Percentiles rank a stretch among this genome's conserved stretches.
Conservation (phyloP, 2,888 invertebrate genomes). For the Nephrotoma guestfalica region DNA sequence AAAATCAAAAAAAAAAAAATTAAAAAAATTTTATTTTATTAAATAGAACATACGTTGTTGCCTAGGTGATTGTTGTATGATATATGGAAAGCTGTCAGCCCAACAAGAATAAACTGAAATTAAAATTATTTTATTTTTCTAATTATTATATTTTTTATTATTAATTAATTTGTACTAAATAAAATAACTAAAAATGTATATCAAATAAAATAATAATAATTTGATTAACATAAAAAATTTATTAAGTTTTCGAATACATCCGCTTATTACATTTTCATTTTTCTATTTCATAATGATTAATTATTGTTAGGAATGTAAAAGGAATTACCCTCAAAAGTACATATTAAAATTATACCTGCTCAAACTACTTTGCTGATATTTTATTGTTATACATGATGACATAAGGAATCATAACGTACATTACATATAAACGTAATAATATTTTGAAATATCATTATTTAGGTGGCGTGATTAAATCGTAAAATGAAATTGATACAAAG, state of each 20-base stretch:
- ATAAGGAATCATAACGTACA: neutral
- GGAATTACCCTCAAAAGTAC: neutral
- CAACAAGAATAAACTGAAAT: slow-evolving; percentile 2
- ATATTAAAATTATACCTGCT: neutral
- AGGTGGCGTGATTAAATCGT: neutral
- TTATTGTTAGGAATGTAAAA: neutral
- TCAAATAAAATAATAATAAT: neutral
- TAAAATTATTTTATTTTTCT: neutral
- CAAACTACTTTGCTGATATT: neutral
- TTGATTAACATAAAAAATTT: neutral
- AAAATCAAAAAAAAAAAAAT: neutral
- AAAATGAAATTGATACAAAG: neutral
- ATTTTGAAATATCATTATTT: neutral
- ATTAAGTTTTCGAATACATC: neutral
- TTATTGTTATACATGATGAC: neutral
- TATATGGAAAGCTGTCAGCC: neutral
- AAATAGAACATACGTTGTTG: slow-evolving; percentile 1
- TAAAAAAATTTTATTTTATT: neutral
- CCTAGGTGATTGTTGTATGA: neutral
- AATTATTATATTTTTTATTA: neutral
- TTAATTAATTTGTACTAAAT: neutral
- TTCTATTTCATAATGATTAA: neutral
- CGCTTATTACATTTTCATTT: neutral
- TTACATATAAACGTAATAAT: neutral
- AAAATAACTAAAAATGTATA: neutral